Evolutionary conservation across 2,797 vertebrate species (phyloP).

Genomic region (Hippopotamyrus pictus): DNA sequence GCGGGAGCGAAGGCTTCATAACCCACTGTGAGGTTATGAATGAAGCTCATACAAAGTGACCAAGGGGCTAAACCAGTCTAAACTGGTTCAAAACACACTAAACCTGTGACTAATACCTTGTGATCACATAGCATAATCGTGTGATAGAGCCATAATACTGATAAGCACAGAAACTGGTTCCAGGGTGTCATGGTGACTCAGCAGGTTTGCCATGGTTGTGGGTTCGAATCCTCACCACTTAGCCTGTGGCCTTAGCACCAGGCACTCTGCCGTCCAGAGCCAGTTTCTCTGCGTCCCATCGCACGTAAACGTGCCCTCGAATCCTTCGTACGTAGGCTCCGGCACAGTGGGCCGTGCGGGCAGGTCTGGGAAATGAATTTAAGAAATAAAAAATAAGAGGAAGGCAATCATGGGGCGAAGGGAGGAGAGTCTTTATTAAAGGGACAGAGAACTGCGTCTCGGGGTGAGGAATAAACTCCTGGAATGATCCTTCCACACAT

Average conservation of each 20-base stretch:
- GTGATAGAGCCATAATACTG: background rate
- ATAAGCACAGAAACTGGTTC: background rate
- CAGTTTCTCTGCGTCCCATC: background rate
- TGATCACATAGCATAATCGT: background rate
- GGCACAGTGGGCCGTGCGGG: background rate
- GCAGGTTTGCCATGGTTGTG: background rate
- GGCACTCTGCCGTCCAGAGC: background rate
- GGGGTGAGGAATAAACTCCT: background rate
- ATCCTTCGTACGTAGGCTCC: background rate
- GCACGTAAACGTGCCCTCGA: background rate
- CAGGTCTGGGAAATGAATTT: background rate
- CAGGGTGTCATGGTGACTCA: background rate
- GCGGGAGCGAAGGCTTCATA: background rate
- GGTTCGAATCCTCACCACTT: background rate
- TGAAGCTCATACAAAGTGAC: background rate
- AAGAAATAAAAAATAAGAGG: background rate
- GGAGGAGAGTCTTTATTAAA: background rate
- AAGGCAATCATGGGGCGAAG: background rate
- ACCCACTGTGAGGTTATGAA: background rate
- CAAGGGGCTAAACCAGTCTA: background rate
- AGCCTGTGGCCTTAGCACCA: background rate
- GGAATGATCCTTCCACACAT: background rate
- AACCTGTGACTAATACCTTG: background rate
- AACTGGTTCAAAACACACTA: background rate
- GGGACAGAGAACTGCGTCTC: background rate